Evolutionary conservation across 30 jellyfish, hydroid and myxozoan species (phyloP).

Genomic region (Hydractinia echinata): DNA sequence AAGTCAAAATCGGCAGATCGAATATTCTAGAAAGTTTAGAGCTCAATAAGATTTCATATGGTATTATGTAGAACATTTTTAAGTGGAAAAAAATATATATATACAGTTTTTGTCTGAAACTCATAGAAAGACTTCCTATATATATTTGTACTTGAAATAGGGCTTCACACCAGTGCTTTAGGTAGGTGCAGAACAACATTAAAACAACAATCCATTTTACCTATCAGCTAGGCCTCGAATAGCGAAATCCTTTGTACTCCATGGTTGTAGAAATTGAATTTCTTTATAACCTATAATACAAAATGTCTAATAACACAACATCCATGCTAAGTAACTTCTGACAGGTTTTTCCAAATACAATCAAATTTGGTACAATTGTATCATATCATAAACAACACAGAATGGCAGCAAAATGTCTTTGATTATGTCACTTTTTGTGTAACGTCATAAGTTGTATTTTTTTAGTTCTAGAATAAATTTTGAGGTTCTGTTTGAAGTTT

Average conservation of each 20-base stretch:
- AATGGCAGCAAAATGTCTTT: too few species aligned
- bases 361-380: too few species aligned
- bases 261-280: constrained; percentile 72
- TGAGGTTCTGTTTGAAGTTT: too few species aligned
- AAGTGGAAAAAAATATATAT: not conserved
- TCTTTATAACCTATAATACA: constrained; percentile 33
- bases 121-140: not conserved
- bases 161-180: too few species aligned
- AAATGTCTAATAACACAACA: not conserved
- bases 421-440: too few species aligned
- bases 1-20: constrained; percentile 51
- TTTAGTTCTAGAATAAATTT: too few species aligned
- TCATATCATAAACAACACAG: too few species aligned
- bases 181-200: not conserved
- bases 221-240: constrained; percentile 86
- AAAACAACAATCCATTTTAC: constrained; percentile 4
- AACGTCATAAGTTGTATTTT: too few species aligned
- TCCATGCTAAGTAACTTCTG: not conserved
- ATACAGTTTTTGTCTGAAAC: not conserved
- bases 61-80: too few species aligned
- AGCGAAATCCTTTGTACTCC: constrained; percentile 80
- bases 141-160: too few species aligned
- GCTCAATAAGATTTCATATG: too few species aligned
- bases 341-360: too few species aligned
- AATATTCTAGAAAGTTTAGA: constrained; percentile 39